Percentiles rank a stretch among this genome's conserved stretches.
Conservation (phyloP, 2,113 vertebrate genomes). For the Apus apus region DNA sequence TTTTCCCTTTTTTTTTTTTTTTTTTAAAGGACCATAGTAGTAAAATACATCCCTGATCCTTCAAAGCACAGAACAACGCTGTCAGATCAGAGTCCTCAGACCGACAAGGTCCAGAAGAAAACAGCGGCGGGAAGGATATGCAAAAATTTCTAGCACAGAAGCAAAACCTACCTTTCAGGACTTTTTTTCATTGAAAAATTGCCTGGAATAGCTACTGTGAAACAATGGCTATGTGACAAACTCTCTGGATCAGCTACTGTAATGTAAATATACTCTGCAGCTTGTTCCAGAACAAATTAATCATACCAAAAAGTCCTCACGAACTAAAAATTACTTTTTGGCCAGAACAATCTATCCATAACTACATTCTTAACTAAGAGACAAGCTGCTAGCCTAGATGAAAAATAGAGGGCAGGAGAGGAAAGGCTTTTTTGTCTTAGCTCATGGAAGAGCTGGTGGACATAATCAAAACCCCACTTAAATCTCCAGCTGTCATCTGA, state of each 20-base stretch:
- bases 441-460: not conserved
- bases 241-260: not conserved
- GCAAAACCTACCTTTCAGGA: not conserved
- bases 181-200: not conserved
- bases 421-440: not conserved
- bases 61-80: not conserved
- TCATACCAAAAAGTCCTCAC: not conserved
- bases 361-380: not conserved
- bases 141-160: not conserved
- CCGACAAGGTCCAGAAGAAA: not conserved
- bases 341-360: not conserved
- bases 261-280: not conserved
- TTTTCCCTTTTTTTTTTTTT: not conserved
- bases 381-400: not conserved
- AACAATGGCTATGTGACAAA: not conserved
- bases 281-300: not conserved
- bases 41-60: not conserved
- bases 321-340: not conserved
- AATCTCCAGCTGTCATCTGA: not conserved
- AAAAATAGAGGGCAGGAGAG: not conserved
- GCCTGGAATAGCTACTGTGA: not conserved
- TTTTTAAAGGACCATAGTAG: not conserved
- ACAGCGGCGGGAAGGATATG: not conserved
- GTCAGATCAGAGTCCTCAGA: not conserved
- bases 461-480: not conserved